Conservation (phyloP, 2,888 invertebrate species). For the Choreutis nemorana region DNA sequence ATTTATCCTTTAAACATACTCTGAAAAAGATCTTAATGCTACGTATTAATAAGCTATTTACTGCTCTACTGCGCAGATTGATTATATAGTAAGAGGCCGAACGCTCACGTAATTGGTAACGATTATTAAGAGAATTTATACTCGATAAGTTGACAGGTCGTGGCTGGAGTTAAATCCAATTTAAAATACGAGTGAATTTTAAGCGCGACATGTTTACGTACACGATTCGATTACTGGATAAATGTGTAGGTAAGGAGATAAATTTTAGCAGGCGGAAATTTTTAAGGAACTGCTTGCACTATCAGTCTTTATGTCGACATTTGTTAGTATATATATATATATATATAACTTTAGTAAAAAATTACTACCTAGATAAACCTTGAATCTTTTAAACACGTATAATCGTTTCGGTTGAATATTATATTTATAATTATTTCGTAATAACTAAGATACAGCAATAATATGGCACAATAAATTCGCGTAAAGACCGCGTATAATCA, state of each 20-base stretch:
- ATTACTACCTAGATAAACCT: too few species aligned
- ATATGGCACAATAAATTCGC: too few species aligned
- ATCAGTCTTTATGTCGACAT: too few species aligned
- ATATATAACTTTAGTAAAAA: too few species aligned
- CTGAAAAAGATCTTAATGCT: constrained; percentile 47
- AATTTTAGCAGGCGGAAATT: constrained; percentile 13
- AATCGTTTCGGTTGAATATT: too few species aligned
- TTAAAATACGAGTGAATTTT: constrained; percentile 26
- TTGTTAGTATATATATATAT: too few species aligned
- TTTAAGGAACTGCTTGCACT: too few species aligned
- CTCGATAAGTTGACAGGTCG: constrained; percentile 49
- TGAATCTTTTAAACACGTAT: too few species aligned
- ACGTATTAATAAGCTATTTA: constrained; percentile 24
- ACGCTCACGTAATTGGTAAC: constrained; percentile 54
- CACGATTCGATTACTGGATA: constrained; percentile 20
- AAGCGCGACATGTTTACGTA: constrained; percentile 38
- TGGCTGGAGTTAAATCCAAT: constrained; percentile 40
- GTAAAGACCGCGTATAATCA: constrained; percentile 34
- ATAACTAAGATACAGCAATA: too few species aligned
- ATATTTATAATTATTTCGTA: too few species aligned
- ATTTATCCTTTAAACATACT: constrained; percentile 38
- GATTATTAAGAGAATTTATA: constrained; percentile 57
- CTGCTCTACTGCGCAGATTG: constrained; percentile 31
- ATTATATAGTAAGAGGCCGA: constrained; percentile 40
- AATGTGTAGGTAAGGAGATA: constrained; percentile 11